phyloP scores from a whole-genome alignment of 1,140 invertebrate species.

The Paramacrobiotus metropolitanus region DNA sequence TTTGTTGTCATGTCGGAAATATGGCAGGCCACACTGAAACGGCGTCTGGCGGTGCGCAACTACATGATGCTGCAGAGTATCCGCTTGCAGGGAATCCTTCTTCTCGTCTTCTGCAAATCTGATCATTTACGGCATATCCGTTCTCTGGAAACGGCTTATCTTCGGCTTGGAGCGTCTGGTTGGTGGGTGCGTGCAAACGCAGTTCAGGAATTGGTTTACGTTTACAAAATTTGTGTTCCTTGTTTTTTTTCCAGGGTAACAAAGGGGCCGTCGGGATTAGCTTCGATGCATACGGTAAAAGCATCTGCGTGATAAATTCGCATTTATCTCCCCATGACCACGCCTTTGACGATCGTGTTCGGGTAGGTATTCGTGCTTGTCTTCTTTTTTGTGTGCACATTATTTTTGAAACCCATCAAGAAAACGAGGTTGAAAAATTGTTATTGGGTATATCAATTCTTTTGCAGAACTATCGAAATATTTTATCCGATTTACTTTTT shows the following conservation, averaged over 20 bases:
- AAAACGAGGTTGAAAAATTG: too few species aligned
- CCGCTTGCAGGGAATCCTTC: constrained; percentile 27
- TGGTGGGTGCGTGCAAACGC: constrained; percentile 35
- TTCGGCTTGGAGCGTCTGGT: constrained; percentile 61
- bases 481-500: not conserved
- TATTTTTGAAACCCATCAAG: too few species aligned
- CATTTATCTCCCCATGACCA: constrained; percentile 70
- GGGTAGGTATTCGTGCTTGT: constrained; percentile 17
- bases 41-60: constrained; percentile 6
- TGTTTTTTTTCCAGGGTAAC: constrained; percentile 46
- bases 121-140: constrained; percentile 51
- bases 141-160: constrained; percentile 57
- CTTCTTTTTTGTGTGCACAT: too few species aligned
- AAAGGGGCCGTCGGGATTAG: constrained; percentile 73
- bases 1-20: constrained; percentile 31
- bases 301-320: constrained; percentile 59
- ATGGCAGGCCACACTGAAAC: constrained; percentile 19
- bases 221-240: not conserved
- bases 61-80: constrained; percentile 14
- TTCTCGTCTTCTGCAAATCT: constrained; percentile 46
- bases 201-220: not conserved
- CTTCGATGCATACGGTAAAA: constrained; percentile 58
- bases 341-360: constrained; percentile 46
- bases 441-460: too few species aligned
- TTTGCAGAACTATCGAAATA: not conserved